phyloP scores from a whole-genome alignment of 37 sponge, comb jelly and placozoan genomes.

The Mnemiopsis leidyi region DNA sequence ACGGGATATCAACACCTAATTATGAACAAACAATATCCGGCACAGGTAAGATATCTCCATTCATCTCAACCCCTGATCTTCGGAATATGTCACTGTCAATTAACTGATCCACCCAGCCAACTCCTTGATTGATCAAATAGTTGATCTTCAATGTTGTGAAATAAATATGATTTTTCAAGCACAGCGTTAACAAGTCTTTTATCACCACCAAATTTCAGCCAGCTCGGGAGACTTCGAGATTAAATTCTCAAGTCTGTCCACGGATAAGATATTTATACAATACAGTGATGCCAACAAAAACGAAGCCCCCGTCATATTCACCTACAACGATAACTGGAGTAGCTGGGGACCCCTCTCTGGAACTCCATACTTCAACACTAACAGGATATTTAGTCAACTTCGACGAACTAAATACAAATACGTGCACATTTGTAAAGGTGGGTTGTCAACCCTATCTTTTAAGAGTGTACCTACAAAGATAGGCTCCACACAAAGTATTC shows the following conservation, averaged over 20 bases:
- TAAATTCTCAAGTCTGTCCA: neutral
- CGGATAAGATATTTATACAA: neutral
- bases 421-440: neutral
- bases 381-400: neutral
- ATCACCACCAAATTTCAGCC: neutral
- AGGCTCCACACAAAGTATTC: too few relatives aligned
- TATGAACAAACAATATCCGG: neutral
- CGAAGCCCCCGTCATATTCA: neutral
- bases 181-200: too few relatives aligned
- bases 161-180: too few relatives aligned
- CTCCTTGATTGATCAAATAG: too few relatives aligned
- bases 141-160: too few relatives aligned
- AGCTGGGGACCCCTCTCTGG: neutral
- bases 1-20: neutral
- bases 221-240: neutral
- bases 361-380: neutral
- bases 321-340: slow-evolving; percentile 28
- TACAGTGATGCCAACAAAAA: neutral
- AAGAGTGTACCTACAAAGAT: too few relatives aligned
- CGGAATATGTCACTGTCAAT: too few relatives aligned
- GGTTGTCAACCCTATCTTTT: too few relatives aligned
- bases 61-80: too few relatives aligned
- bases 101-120: too few relatives aligned
- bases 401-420: neutral
- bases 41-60: neutral